Conservation (phyloP, 2,113 vertebrate genomes). For the Ciconia maguari region DNA sequence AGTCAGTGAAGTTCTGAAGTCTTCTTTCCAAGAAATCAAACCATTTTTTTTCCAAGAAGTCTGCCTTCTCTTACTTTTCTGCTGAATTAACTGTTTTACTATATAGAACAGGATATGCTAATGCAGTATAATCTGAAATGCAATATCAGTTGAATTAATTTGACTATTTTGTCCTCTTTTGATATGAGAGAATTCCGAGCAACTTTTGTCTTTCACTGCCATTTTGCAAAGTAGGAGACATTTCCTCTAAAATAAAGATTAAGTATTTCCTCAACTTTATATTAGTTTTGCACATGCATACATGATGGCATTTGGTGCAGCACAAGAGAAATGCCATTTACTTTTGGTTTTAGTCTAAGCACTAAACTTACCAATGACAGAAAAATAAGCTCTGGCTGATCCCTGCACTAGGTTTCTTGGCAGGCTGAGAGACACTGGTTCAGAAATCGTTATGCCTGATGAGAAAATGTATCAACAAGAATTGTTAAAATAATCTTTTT, state of each 20-base stretch:
- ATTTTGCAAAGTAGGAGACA: not conserved
- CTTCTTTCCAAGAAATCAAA: not conserved
- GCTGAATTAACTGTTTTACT: not conserved
- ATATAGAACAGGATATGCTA: not conserved
- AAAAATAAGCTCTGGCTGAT: slow-evolving; percentile 66
- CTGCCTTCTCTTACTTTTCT: not conserved
- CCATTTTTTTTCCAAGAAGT: not conserved
- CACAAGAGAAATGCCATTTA: not conserved
- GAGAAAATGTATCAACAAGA: not conserved
- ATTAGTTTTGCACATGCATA: not conserved
- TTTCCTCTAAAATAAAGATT: not conserved
- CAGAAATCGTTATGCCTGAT: slow-evolving; percentile 16
- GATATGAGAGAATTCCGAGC: not conserved
- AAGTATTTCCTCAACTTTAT: not conserved
- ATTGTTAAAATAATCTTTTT: not conserved
- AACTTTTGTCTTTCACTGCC: not conserved
- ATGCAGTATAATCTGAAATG: not conserved
- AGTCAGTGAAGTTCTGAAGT: not conserved
- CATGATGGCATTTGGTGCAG: not conserved
- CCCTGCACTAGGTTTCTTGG: slow-evolving; percentile 52
- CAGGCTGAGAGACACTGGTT: slow-evolving; percentile 36
- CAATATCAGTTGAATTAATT: not conserved
- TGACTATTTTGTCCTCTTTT: not conserved
- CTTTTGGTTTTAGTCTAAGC: not conserved
- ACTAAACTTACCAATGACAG: slow-evolving; percentile 64